phyloP scores from a whole-genome alignment of 2,888 invertebrate species.

The Archips xylosteana region DNA sequence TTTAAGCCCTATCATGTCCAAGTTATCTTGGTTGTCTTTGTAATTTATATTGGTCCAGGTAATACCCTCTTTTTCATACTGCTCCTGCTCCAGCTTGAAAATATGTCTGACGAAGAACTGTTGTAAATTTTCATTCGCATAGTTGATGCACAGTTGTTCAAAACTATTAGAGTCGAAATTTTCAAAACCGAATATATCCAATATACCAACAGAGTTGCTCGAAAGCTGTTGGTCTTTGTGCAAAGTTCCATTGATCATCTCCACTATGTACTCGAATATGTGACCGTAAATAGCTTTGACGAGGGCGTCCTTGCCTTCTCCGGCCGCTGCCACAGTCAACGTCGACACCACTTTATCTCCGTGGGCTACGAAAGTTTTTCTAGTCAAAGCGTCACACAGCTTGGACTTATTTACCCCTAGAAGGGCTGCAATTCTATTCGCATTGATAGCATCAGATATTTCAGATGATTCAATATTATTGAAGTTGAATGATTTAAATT shows the following conservation, averaged over 20 bases:
- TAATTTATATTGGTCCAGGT: conserved; percentile 97
- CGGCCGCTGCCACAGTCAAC: conserved; percentile 90
- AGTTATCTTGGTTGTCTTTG: conserved; percentile 95
- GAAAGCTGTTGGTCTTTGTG: conserved; percentile 86
- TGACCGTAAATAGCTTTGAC: conserved; percentile 97
- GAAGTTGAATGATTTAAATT: conserved; percentile 90
- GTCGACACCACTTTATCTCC: conserved; percentile 93
- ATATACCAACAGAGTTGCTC: conserved; percentile 93
- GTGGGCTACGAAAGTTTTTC: conserved; percentile 93
- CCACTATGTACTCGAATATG: conserved; percentile 95
- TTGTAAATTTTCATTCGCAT: conserved; percentile 98
- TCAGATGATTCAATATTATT: conserved; percentile 96
- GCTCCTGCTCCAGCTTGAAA: conserved; percentile 98
- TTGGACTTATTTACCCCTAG: conserved; percentile 89
- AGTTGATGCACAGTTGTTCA: conserved; percentile 98
- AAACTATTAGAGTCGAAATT: conserved; percentile 97
- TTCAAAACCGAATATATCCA: conserved; percentile 99
- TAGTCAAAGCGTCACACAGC: conserved; percentile 93
- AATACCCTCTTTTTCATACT: conserved; percentile 95
- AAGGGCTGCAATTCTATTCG: conserved; percentile 89
- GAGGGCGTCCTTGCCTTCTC: conserved; percentile 96
- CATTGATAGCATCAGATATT: conserved; percentile 89
- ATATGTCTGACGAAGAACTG: conserved; percentile 98
- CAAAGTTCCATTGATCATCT: conserved; percentile 95
- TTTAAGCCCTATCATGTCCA: conserved; percentile 95